phyloP scores from a whole-genome alignment of 1,140 invertebrate species.

The Neodiprion lecontei region DNA sequence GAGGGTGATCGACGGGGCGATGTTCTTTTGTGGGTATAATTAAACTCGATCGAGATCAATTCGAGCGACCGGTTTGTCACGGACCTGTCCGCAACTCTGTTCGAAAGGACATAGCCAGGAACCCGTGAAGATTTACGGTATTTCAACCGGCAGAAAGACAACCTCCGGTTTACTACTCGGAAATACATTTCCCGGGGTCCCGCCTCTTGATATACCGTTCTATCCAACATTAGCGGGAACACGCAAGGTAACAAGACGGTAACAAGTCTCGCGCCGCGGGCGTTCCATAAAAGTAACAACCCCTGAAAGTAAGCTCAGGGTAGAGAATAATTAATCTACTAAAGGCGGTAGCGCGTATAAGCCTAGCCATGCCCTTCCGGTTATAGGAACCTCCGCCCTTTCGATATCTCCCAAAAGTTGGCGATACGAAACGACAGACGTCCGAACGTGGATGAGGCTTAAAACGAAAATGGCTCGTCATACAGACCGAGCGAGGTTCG shows the following conservation, averaged over 20 bases:
- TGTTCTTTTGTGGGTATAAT: too few relatives aligned
- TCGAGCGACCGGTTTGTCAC: background rate
- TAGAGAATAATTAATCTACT: background rate
- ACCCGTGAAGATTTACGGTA: background rate
- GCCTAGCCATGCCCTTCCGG: background rate
- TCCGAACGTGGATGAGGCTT: background rate
- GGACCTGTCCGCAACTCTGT: background rate
- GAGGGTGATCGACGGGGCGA: too few relatives aligned
- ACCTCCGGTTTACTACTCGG: background rate
- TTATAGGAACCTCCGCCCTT: background rate
- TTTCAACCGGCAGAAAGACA: background rate
- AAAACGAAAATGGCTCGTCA: background rate
- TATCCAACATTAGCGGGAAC: background rate
- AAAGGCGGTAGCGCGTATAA: background rate
- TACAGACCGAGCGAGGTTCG: background rate
- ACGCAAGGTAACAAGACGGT: background rate
- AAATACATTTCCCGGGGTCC: background rate
- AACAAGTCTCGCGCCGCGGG: background rate
- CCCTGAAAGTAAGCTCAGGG: background rate
- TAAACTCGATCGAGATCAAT: too few relatives aligned
- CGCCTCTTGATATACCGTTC: background rate
- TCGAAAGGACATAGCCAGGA: background rate
- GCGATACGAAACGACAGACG: background rate
- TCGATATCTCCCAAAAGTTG: background rate
- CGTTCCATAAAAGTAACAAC: conserved; percentile 2